phyloP scores from a whole-genome alignment of 2,797 vertebrate genomes.

The Microctenopoma steveboyesi region DNA sequence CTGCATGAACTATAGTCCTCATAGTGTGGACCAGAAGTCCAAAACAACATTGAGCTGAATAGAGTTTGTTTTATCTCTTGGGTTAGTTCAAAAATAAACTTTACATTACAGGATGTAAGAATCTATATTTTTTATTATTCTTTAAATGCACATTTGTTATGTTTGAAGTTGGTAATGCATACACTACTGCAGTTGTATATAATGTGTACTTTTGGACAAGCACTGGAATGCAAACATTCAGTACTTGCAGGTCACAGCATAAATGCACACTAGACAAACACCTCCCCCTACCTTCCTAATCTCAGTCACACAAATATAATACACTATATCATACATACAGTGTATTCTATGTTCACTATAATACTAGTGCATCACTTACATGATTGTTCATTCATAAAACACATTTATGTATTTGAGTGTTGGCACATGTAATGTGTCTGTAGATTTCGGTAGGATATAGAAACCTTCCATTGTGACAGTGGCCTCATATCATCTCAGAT shows the following conservation, averaged over 20 bases:
- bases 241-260: neutral
- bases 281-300: neutral
- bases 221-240: slow-evolving; percentile 13
- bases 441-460: neutral
- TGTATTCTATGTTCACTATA: neutral
- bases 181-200: neutral
- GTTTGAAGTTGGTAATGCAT: neutral
- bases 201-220: slow-evolving; percentile 8
- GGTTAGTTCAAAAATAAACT: neutral
- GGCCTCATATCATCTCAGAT: slow-evolving; percentile 25
- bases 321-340: too few relatives aligned
- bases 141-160: neutral
- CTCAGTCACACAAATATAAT: neutral
- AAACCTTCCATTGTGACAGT: neutral
- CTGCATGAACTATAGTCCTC: too few relatives aligned
- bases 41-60: neutral
- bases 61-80: neutral
- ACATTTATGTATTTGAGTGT: neutral
- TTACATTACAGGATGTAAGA: neutral
- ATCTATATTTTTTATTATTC: neutral
- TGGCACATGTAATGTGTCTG: neutral
- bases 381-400: neutral
- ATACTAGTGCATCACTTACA: too few relatives aligned
- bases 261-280: neutral
- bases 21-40: neutral